Evolutionary conservation across 2,797 vertebrate species (phyloP).

Genomic region (Cygnus olor): DNA sequence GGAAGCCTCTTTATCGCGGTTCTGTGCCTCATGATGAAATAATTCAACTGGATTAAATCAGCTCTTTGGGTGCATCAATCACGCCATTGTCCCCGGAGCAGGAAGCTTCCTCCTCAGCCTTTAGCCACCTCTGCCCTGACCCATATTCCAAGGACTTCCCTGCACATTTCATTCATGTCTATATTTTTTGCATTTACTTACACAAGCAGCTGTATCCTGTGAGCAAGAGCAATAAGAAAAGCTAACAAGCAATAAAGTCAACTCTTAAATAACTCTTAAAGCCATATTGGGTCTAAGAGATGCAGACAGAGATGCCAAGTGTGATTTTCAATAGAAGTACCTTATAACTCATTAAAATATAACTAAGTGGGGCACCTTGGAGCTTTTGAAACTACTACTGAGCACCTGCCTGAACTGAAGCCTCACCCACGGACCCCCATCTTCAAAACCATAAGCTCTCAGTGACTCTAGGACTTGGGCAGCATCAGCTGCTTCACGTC

Average conservation of each 20-base stretch:
- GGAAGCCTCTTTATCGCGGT: slow-evolving; percentile 52
- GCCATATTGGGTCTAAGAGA: neutral
- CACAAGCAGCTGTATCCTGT: neutral
- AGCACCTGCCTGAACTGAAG: neutral
- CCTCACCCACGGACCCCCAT: neutral
- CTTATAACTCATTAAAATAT: neutral
- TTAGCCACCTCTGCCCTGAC: slow-evolving; percentile 52
- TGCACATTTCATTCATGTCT: neutral
- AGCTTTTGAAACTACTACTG: neutral
- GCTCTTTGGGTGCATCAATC: slow-evolving; percentile 54
- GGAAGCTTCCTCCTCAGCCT: slow-evolving; percentile 64
- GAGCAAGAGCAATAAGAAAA: neutral
- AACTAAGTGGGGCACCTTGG: neutral
- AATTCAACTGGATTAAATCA: slow-evolving; percentile 68
- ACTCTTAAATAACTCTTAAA: neutral
- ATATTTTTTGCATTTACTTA: neutral
- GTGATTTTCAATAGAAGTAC: neutral
- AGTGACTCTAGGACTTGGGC: neutral
- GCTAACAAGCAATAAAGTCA: neutral
- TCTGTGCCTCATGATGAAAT: slow-evolving; percentile 57
- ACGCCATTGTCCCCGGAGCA: slow-evolving; percentile 52
- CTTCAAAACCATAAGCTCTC: accelerated
- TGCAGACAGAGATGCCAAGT: neutral
- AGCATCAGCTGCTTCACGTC: neutral
- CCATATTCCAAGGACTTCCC: slow-evolving; percentile 58